Conservation (phyloP, 2,888 invertebrate genomes). For the Dryadula phaetusa region DNA sequence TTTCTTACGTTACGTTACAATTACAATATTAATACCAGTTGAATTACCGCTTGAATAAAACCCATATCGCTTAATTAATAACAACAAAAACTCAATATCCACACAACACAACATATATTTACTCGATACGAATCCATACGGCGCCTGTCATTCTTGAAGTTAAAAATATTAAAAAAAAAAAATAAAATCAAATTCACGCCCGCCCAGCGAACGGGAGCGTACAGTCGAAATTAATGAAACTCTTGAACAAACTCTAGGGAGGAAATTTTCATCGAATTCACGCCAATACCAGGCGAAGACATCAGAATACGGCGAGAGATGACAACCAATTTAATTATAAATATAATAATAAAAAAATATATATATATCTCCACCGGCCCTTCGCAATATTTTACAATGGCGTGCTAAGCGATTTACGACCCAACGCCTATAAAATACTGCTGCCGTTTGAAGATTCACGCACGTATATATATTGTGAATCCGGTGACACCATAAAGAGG, state of each 20-base stretch:
- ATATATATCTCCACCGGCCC: slow-evolving; percentile 71
- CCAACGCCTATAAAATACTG: slow-evolving; percentile 55
- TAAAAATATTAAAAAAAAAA: slow-evolving; percentile 42
- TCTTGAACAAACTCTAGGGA: slow-evolving; percentile 59
- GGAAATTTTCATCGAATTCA: slow-evolving; percentile 68
- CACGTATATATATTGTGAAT: slow-evolving; percentile 75
- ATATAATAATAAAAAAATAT: slow-evolving; percentile 81
- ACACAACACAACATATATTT: slow-evolving; percentile 31
- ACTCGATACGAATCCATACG: slow-evolving; percentile 13
- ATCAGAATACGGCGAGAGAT: slow-evolving; percentile 72
- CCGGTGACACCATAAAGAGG: slow-evolving; percentile 75
- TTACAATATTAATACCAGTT: too few relatives aligned
- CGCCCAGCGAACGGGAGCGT: slow-evolving; percentile 18
- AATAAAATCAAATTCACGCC: too few relatives aligned
- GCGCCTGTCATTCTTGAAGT: slow-evolving; percentile 38
- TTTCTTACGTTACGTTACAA: too few relatives aligned
- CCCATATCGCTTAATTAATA: neutral
- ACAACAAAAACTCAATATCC: neutral
- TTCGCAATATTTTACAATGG: slow-evolving; percentile 57
- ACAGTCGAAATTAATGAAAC: slow-evolving; percentile 66
- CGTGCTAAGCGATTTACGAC: slow-evolving; percentile 63
- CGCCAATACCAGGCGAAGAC: slow-evolving; percentile 80
- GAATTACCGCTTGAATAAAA: too few relatives aligned
- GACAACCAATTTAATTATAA: slow-evolving; percentile 84
- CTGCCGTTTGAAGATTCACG: slow-evolving; percentile 52